Evolutionary conservation across 2,113 vertebrate genomes (phyloP), one percentile per base, ranked within the genome.

Genomic region (Ailuropoda melanoleuca): DNA sequence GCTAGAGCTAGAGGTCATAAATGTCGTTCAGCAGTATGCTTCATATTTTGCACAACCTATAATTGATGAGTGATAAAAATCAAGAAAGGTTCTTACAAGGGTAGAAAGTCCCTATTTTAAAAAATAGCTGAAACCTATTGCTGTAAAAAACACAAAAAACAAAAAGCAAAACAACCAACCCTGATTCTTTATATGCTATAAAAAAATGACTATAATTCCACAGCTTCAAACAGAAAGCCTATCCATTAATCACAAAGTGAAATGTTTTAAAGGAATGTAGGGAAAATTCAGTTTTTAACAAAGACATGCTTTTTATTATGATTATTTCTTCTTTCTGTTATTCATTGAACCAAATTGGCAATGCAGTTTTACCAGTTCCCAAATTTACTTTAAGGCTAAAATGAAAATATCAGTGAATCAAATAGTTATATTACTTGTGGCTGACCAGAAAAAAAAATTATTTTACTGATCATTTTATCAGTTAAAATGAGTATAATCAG

Each of bases 161-260:
- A 64, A 34, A 34, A 64, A 62, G 5, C 26, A 62, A 60, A 26
- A 62, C 29, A 64, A 23, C 82, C 11, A 64, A 23, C 82, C 11
- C n/a, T 94, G 60, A 23, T 90, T 97, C 26, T 96, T 98, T 95
- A 80, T 88, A 85, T 60, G 85, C 26, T 96, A 4, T 92, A 84
- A 98, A 74, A 48, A 80, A 97, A 96, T 0, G 0, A 88, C 81
- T 96, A 0, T 96, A 58, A 90, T 97, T 89, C 19, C 31, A 93
- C 26, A 95, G 21, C 82, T 82, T 98, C 95, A 98, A 97, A 98
- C 53, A 97, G 8, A 70, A 98, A 98, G 88, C 81, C 14, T 93
- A 93, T 89, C 83, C 14, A 93, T 93, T 97, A 97, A 93, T 64
- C 62, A 95, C 26, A 64, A 97, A 96, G 26, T 6, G 80, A 89